Conservation (phyloP, 2,113 vertebrate genomes). For the Oophaga pumilio region DNA sequence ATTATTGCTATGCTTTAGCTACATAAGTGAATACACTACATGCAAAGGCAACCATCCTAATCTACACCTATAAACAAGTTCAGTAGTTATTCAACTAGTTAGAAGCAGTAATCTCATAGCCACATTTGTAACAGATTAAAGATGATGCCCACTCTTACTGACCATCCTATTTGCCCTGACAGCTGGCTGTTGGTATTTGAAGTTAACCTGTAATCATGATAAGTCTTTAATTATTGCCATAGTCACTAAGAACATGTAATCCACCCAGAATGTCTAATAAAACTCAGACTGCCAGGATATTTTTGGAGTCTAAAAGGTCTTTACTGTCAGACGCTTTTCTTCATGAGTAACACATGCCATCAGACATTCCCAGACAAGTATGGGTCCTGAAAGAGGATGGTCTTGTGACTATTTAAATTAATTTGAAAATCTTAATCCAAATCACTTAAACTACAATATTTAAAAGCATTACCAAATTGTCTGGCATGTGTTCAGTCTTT, state of each 20-base stretch:
- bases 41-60: too few species aligned
- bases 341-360: conserved; percentile 9
- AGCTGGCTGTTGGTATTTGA: not conserved
- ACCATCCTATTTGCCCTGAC: not conserved
- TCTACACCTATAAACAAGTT: not conserved
- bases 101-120: not conserved
- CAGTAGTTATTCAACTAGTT: not conserved
- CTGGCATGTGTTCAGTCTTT: not conserved
- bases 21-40: too few species aligned
- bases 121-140: not conserved
- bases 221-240: conserved; percentile 38
- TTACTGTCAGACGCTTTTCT: conserved; percentile 28
- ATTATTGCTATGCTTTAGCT: too few species aligned
- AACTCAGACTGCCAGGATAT: not conserved
- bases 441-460: not conserved
- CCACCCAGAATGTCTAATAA: conserved; percentile 31
- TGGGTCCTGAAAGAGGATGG: not conserved
- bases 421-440: not conserved
- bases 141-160: conserved; percentile 10
- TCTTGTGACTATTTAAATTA: not conserved
- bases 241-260: conserved; percentile 1
- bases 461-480: not conserved
- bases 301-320: conserved; percentile 7
- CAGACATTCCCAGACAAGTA: not conserved
- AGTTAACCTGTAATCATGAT: conserved; percentile 33